Base-by-base conservation (phyloP, 2,113 vertebrate genomes). In the Cercocebus atys region DNA sequence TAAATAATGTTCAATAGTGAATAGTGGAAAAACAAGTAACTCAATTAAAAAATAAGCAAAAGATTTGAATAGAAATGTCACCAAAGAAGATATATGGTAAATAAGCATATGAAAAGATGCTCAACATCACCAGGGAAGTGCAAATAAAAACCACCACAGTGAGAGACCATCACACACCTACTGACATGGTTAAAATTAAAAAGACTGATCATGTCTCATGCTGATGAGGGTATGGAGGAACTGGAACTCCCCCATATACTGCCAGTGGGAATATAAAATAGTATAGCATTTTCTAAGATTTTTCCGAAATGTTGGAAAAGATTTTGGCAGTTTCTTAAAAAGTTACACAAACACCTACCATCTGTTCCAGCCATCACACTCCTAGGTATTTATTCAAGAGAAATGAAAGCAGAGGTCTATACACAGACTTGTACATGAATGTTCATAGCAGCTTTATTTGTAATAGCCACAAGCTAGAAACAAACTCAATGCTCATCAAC, bases 391-490 rank as follows among this genome's bases (percentile, higher is more conserved):
- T 38, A 40, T 40, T 35, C 35, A 2, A 61, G 76, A 50, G 61
- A 84, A 68, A 50, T 0, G 12, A 35, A 18, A 23, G 22, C 22
- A n/a, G 57, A 43, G 50, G 61, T 5, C 27, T 5, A 2, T 30
- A 64, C 61, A 64, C 5, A 64, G 61, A 3, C 18, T 14, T 35
- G 12, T 1, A 0, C 16, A 0, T 1, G 38, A 38, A 11, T 27
- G 30, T 40, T 68, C 79, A 14, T 30, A 22, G 47, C 38, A 23
- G 43, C 52, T 20, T 5, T 13, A 1, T 25, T 5, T 45, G 61
- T 8, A 10, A 23, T 20, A 61, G 40, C 83, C 40, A 0, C 22
- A 55, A 32, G 25, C 47, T 4, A 22, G 38, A 35, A 11, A 68
- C 16, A 32, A 40, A 12, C 11, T 61, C 2, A 0, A 13, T 1